Base-by-base conservation (phyloP, 2,888 invertebrate genomes). In the Kuschelorhynchus macadamiae region DNA sequence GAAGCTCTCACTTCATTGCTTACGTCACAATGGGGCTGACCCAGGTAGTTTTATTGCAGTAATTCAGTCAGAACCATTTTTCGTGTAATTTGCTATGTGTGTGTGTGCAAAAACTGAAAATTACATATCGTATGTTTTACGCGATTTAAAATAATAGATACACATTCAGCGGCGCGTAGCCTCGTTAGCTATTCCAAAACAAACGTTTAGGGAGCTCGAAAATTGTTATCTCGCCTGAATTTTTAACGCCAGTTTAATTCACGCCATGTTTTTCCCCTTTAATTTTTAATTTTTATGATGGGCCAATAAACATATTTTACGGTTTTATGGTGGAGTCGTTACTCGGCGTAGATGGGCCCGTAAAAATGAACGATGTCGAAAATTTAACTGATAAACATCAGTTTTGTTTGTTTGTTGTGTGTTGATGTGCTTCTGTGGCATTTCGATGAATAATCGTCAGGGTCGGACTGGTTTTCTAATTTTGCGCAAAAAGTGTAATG, bases 261-360 rank as follows among this genome's bases (percentile, higher is more conserved):
- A 49, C 30, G 46, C 44, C 42, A 18, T 46, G 44, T 63, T 52
- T 52, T 33, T 52, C 17, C 47, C 41, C 30, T 42, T 55, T 36
- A 36, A 36, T 49, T 16, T 42, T 55, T 36, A 36, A 36, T 41
- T 53, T 62, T 53, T 33, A 62, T 46, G 46, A 25, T 1, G 0
- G 16, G 46, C n/a, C 25, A 17, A 44, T 62, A 62, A 62, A 61
- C 42, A 41, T 16, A 21, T 46, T 62, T 62, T 33, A 62, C 53
- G 53, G 41, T 25, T 41, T 41, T 20, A 53, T 53, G 41, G 39
- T 41, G 8, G 41, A 41, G 39, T 39, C 21, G 21, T 53, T 53
- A 52, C 25, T 50, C 52, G n/a, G 42, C 44, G 17, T 49, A 39
- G 42, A 61, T 50, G 52, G 25, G 14, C 25, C 32, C 50, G n/a